Conservation (phyloP, 2,888 invertebrate genomes). For the Macaria liturata region DNA sequence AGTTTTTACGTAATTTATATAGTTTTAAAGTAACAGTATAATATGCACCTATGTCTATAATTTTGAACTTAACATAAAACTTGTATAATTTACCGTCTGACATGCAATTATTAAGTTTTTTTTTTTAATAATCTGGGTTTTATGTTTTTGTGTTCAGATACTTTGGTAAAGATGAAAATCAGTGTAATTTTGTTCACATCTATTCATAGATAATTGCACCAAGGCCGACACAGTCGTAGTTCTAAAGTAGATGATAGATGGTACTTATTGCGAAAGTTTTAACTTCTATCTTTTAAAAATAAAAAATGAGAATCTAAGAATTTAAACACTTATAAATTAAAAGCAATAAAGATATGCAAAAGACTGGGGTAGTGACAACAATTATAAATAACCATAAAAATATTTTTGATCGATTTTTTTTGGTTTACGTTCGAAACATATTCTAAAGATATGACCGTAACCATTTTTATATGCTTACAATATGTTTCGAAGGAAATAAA, state of each 20-base stretch:
- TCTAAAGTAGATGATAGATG: constrained; percentile 19
- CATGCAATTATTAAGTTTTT: too few species aligned
- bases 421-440: constrained; percentile 17
- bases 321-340: constrained; percentile 41
- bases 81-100: too few species aligned
- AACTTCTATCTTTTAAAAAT: constrained; percentile 24
- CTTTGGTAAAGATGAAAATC: too few species aligned
- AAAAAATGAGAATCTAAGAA: constrained; percentile 32
- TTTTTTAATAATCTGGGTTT: too few species aligned
- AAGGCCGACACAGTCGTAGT: constrained; percentile 13
- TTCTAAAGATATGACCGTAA: constrained; percentile 3
- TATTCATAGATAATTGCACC: constrained; percentile 18
- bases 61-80: too few species aligned
- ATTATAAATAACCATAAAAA: constrained; percentile 55
- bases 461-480: constrained; percentile 9
- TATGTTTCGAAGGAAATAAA: constrained; percentile 16
- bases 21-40: neutral
- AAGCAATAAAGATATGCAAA: constrained; percentile 42
- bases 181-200: too few species aligned
- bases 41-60: neutral
- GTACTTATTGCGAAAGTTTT: constrained; percentile 10
- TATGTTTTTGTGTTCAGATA: too few species aligned
- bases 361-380: constrained; percentile 49
- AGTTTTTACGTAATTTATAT: neutral
- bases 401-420: constrained; percentile 30